phyloP scores from a whole-genome alignment of 2,888 invertebrate genomes.

The Idaea dimidiata region DNA sequence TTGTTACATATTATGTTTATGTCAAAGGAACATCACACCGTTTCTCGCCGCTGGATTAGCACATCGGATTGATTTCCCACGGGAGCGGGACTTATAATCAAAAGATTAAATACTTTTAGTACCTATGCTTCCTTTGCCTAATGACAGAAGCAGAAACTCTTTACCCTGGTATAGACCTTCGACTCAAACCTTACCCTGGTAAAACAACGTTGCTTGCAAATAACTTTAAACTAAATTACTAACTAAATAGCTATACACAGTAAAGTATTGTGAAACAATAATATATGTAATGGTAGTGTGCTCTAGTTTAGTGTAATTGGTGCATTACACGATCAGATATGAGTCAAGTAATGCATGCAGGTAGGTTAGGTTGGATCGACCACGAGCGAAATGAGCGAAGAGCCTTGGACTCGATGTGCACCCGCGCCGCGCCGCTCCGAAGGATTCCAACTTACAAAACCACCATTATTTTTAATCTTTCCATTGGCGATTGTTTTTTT shows the following conservation, averaged over 20 bases:
- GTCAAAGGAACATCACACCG: too few relatives aligned
- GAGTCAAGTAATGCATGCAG: background rate
- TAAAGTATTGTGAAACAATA: slow-evolving; percentile 15
- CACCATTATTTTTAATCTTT: background rate
- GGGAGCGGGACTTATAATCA: too few relatives aligned
- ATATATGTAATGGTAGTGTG: slow-evolving; percentile 12
- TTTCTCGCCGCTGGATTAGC: too few relatives aligned
- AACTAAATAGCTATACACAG: background rate
- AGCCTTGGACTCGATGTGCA: background rate
- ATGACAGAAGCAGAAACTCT: too few relatives aligned
- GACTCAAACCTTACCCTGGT: too few relatives aligned
- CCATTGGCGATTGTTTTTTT: too few relatives aligned
- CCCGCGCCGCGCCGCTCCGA: background rate
- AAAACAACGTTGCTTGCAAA: background rate
- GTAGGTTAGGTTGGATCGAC: background rate
- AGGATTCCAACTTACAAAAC: background rate
- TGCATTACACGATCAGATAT: slow-evolving; percentile 66
- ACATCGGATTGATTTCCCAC: too few relatives aligned
- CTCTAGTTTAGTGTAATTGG: slow-evolving; percentile 43
- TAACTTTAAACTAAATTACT: background rate
- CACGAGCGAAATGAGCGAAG: background rate
- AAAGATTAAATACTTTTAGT: too few relatives aligned
- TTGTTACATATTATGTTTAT: too few relatives aligned
- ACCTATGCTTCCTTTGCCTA: too few relatives aligned
- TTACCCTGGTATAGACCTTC: too few relatives aligned